phyloP scores from a whole-genome alignment of 2,888 invertebrate species.

The Amorpha juglandis region DNA sequence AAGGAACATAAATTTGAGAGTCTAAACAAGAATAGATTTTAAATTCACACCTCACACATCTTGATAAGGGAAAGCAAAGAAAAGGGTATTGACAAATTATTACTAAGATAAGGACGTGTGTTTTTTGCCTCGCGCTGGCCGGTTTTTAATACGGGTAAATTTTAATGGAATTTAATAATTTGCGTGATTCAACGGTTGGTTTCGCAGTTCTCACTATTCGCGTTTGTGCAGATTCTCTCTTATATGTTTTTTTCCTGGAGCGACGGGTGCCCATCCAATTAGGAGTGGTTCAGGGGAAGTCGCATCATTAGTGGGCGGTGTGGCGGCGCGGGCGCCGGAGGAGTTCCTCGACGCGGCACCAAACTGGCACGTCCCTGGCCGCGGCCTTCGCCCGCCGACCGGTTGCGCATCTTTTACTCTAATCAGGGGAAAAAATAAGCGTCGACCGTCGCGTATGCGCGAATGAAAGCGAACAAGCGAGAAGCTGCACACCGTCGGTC shows the following conservation, averaged over 20 bases:
- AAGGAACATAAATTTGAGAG: conserved; percentile 44
- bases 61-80: conserved; percentile 61
- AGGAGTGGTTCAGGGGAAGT: conserved; percentile 73
- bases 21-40: conserved; percentile 56
- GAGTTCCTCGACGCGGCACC: conserved; percentile 50
- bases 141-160: conserved; percentile 52
- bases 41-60: conserved; percentile 70
- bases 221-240: conserved; percentile 60
- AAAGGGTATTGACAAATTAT: conserved; percentile 61
- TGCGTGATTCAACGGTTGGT: conserved; percentile 51
- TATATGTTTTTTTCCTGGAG: conserved; percentile 73
- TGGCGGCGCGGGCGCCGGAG: conserved; percentile 46
- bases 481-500: conserved; percentile 63
- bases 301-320: conserved; percentile 73
- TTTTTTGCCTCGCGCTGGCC: conserved; percentile 46
- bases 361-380: conserved; percentile 59
- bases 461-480: conserved; percentile 77
- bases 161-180: conserved; percentile 61
- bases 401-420: conserved; percentile 82
- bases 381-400: conserved; percentile 78
- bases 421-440: conserved; percentile 80
- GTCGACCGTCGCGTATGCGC: conserved; percentile 68
- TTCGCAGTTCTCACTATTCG: conserved; percentile 58
- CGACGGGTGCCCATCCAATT: conserved; percentile 72
- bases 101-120: conserved; percentile 54